phyloP scores from a whole-genome alignment of 2,113 vertebrate genomes.

The Myiozetetes cayanensis region DNA sequence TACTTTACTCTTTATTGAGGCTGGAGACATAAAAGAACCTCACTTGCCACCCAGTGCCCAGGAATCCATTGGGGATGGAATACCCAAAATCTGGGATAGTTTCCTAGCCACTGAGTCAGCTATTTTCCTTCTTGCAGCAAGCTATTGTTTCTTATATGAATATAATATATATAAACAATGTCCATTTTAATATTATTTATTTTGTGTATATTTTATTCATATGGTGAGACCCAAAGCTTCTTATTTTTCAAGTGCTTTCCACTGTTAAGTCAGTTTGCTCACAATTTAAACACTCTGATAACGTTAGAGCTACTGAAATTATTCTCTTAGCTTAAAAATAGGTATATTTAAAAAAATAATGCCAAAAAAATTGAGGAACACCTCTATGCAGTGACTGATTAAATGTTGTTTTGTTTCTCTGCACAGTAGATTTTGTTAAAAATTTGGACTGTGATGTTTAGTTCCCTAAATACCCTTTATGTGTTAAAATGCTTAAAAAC shows the following conservation, averaged over 20 bases:
- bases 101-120: not conserved
- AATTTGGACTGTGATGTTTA: not conserved
- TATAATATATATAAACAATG: not conserved
- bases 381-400: not conserved
- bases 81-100: not conserved
- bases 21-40: not conserved
- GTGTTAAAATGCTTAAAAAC: not conserved
- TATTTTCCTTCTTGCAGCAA: not conserved
- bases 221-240: not conserved
- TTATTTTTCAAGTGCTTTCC: not conserved
- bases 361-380: rapidly evolving
- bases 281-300: not conserved
- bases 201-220: not conserved
- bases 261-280: not conserved
- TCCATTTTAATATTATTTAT: not conserved
- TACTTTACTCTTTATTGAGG: not conserved
- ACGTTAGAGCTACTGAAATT: not conserved
- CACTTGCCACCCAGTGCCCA: not conserved
- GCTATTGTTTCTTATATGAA: not conserved
- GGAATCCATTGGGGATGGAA: not conserved
- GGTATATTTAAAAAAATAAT: not conserved
- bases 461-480: not conserved
- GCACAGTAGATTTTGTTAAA: not conserved
- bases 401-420: not conserved
- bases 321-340: not conserved